Percentiles rank a stretch among this genome's conserved stretches.
Conservation (phyloP, 2,797 vertebrate species). For the Thunnus albacares region DNA sequence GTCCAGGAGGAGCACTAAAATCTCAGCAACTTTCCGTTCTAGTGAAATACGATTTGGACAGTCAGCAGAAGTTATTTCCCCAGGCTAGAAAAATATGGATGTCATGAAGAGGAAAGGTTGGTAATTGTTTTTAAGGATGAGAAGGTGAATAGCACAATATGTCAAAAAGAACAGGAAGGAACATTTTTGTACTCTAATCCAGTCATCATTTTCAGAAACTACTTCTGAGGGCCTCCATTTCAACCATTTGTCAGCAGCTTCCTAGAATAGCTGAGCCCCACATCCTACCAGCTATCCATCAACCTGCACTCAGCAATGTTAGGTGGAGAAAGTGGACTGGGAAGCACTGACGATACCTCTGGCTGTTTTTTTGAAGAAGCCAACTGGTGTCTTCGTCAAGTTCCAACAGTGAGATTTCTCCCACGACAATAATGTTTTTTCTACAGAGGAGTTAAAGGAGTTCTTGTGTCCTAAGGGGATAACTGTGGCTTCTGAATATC, state of each 20-base stretch:
- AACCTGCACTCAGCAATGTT: not conserved
- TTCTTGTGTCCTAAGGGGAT: conserved; percentile 34
- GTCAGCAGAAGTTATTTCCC: conserved; percentile 62
- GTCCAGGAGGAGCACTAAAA: conserved; percentile 13
- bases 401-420: not conserved
- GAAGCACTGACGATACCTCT: not conserved
- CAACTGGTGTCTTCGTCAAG: not conserved
- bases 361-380: not conserved
- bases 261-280: conserved; percentile 7
- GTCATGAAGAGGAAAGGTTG: conserved; percentile 34
- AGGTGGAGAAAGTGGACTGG: not conserved
- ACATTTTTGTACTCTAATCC: conserved; percentile 2
- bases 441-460: not conserved
- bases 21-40: conserved; percentile 47
- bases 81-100: conserved; percentile 29
- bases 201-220: conserved; percentile 27
- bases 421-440: conserved; percentile 28
- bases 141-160: conserved; percentile 24
- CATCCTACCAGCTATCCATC: not conserved
- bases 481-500: conserved; percentile 23
- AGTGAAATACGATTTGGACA: conserved; percentile 53
- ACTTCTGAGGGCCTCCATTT: conserved; percentile 7
- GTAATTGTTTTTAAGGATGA: conserved; percentile 48
- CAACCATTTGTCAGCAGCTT: conserved; percentile 22
- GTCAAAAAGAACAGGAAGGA: conserved; percentile 35